Conservation (phyloP, 1,140 invertebrate species). For the Drosophila gunungcola region DNA sequence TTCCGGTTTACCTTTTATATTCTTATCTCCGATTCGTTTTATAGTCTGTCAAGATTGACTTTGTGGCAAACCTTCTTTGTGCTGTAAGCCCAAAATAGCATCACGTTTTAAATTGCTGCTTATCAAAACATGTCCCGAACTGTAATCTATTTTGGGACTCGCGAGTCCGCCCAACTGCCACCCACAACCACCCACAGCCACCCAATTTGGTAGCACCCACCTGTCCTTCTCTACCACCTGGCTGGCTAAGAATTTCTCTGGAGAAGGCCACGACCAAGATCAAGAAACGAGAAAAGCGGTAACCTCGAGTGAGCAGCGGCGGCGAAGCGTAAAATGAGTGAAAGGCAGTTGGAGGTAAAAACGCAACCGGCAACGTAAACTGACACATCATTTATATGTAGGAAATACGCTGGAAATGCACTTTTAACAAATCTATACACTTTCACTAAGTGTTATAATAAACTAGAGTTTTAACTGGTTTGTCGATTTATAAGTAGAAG, state of each 20-base stretch:
- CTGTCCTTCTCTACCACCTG: constrained; percentile 16
- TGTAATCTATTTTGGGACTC: constrained; percentile 80
- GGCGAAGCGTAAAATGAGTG: constrained; percentile 77
- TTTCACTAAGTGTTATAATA: too few relatives aligned
- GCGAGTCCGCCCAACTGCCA: constrained; percentile 46
- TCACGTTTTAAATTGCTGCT: constrained; percentile 84
- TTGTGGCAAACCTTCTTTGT: constrained; percentile 25
- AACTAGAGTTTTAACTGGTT: too few relatives aligned
- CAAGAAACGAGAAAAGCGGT: constrained; percentile 54
- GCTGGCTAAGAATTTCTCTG: constrained; percentile 17
- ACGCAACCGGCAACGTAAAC: constrained; percentile 76
- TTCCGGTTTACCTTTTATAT: background rate
- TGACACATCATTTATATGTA: constrained; percentile 78
- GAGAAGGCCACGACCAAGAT: constrained; percentile 39
- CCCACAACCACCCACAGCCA: background rate
- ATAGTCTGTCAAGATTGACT: constrained; percentile 29
- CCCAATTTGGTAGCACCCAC: constrained; percentile 3
- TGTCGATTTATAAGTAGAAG: too few relatives aligned
- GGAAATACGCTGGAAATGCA: constrained; percentile 7
- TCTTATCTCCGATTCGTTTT: background rate
- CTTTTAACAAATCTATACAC: background rate
- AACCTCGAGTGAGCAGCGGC: constrained; percentile 61
- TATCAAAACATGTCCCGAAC: constrained; percentile 82
- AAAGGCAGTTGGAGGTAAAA: constrained; percentile 76
- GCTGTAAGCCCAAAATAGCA: constrained; percentile 77